These are phyloP conservation scores for Equus quagga DNA, from an alignment of 2,113 vertebrate species.

Conservation along the genomic window DNA sequence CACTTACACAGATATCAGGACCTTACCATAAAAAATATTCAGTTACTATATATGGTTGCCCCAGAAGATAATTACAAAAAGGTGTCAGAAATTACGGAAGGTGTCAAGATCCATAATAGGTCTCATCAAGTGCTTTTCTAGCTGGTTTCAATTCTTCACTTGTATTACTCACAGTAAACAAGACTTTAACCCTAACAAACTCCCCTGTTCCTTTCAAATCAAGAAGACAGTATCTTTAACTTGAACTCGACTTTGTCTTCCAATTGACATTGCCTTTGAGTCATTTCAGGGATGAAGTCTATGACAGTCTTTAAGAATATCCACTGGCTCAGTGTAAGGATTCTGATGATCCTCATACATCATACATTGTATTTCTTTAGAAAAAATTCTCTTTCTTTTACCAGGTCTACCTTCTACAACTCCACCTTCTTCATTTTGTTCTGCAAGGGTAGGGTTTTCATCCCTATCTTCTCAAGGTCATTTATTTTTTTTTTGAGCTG, in stretches of 20 bases:
- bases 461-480: neutral
- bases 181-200: slow-evolving; percentile 94
- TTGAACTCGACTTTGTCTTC: slow-evolving; percentile 90
- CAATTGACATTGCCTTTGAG: slow-evolving; percentile 93
- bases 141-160: slow-evolving; percentile 93
- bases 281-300: slow-evolving; percentile 96
- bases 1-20: slow-evolving; percentile 12
- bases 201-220: slow-evolving; percentile 95
- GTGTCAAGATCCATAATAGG: slow-evolving; percentile 92
- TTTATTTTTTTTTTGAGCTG: neutral
- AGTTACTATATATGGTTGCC: neutral
- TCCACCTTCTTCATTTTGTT: slow-evolving; percentile 90
- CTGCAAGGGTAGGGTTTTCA: slow-evolving; percentile 86
- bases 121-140: slow-evolving; percentile 94
- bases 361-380: slow-evolving; percentile 95
- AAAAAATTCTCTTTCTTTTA: slow-evolving; percentile 92
- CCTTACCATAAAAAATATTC: neutral
- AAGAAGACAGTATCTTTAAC: slow-evolving; percentile 95
- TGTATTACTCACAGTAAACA: slow-evolving; percentile 92
- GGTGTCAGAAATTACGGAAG: neutral
- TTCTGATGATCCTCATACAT: slow-evolving; percentile 97
- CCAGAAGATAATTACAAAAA: neutral
- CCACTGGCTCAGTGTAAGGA: slow-evolving; percentile 95
- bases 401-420: slow-evolving; percentile 89
- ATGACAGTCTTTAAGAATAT: slow-evolving; percentile 94